Conservation (phyloP, 2,888 invertebrate species). For the Oscheius sp. region DNA sequence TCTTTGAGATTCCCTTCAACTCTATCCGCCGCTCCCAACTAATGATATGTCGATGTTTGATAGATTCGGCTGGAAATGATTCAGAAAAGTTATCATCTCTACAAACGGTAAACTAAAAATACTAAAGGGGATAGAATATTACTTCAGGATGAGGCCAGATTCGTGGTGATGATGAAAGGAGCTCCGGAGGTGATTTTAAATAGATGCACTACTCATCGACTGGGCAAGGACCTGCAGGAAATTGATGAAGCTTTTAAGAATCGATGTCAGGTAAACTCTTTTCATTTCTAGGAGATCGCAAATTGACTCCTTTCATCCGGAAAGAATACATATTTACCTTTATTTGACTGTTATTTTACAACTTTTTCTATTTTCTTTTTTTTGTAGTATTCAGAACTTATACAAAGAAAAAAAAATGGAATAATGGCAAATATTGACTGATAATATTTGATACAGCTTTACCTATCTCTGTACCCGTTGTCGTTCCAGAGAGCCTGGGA, state of each 20-base stretch:
- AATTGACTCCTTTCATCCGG: too few species aligned
- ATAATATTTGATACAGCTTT: too few species aligned
- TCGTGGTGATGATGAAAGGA: conserved; percentile 67
- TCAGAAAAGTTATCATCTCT: conserved; percentile 25
- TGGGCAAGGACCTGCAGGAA: conserved; percentile 51
- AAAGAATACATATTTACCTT: too few species aligned
- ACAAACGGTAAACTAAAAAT: conserved; percentile 17
- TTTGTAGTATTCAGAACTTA: too few species aligned
- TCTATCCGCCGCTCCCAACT: conserved; percentile 66
- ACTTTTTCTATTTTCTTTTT: too few species aligned
- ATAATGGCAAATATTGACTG: too few species aligned
- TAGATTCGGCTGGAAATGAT: conserved; percentile 30
- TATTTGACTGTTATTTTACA: too few species aligned
- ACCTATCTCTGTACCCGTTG: too few species aligned
- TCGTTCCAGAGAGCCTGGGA: conserved; percentile 61
- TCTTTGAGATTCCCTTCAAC: conserved; percentile 68
- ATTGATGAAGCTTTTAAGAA: conserved; percentile 58
- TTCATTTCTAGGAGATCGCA: too few species aligned
- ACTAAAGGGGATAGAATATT: too few species aligned
- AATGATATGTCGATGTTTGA: conserved; percentile 60
- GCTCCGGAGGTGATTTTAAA: conserved; percentile 66
- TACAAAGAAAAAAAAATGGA: too few species aligned
- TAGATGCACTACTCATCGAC: conserved; percentile 51
- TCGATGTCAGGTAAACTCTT: conserved; percentile 55
- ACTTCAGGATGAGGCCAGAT: conserved; percentile 50